Conservation (phyloP, 2,113 vertebrate genomes). For the Elanus axillaris region DNA sequence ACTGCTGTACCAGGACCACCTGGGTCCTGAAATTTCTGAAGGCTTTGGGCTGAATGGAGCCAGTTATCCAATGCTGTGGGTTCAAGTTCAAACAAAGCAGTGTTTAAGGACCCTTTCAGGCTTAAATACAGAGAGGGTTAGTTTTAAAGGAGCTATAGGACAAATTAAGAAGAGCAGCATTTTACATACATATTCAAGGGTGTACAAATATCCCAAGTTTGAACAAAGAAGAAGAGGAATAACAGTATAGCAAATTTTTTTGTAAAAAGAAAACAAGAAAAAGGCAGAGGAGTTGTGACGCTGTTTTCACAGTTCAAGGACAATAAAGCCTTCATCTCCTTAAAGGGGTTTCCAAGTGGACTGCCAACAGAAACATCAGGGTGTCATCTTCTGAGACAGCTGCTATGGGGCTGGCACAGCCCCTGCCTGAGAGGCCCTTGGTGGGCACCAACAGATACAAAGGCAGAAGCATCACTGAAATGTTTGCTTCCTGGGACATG, state of each 20-base stretch:
- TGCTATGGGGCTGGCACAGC: accelerated
- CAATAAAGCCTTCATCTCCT: neutral
- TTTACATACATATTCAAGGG: neutral
- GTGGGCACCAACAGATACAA: neutral
- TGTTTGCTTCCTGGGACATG: neutral
- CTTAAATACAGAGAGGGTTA: neutral
- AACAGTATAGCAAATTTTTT: neutral
- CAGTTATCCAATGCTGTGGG: neutral
- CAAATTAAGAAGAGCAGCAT: neutral
- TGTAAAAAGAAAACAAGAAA: neutral
- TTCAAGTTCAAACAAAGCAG: neutral
- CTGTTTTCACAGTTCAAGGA: neutral
- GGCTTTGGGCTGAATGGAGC: neutral
- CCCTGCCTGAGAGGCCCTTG: neutral
- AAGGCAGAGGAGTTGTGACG: neutral
- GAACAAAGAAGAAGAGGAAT: neutral
- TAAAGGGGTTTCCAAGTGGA: neutral
- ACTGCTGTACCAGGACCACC: neutral
- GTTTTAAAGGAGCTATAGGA: neutral
- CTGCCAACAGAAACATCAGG: neutral
- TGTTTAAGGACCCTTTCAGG: neutral
- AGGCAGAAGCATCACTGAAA: neutral
- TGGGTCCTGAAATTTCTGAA: neutral
- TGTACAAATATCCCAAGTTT: neutral
- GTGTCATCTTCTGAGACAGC: neutral